Conservation (phyloP, 2,888 invertebrate species). For the Coecobrya sp. region DNA sequence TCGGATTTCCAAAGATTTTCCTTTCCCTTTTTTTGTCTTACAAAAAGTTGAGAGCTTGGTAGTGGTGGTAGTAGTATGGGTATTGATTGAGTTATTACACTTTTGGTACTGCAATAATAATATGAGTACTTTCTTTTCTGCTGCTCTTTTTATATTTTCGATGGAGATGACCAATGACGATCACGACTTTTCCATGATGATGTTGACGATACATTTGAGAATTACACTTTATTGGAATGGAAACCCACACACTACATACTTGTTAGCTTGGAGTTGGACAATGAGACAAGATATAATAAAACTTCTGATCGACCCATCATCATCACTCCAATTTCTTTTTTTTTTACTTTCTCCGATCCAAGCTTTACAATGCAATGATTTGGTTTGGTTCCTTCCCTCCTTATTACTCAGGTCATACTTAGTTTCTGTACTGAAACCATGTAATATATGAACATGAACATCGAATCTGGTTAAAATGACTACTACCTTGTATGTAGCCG, state of each 20-base stretch:
- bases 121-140: slow-evolving; percentile 36
- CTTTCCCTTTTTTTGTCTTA: slow-evolving; percentile 29
- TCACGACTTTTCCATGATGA: neutral
- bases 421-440: no score
- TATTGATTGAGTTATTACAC: slow-evolving; percentile 55
- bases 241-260: neutral
- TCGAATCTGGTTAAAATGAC: no score
- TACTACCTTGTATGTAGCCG: no score
- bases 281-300: neutral
- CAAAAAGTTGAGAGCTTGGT: neutral
- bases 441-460: no score
- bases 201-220: slow-evolving; percentile 56
- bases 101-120: slow-evolving; percentile 45
- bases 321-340: slow-evolving; percentile 38
- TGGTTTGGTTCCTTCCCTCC: neutral
- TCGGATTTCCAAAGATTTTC: slow-evolving; percentile 38
- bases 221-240: slow-evolving; percentile 55
- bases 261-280: neutral
- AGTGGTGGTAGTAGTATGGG: neutral
- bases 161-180: neutral
- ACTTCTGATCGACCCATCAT: neutral
- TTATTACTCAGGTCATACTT: no score
- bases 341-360: slow-evolving; percentile 55
- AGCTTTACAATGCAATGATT: neutral
- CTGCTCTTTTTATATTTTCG: neutral